Conservation (phyloP, 2,888 invertebrate genomes). For the Ferdinandea cuprea region DNA sequence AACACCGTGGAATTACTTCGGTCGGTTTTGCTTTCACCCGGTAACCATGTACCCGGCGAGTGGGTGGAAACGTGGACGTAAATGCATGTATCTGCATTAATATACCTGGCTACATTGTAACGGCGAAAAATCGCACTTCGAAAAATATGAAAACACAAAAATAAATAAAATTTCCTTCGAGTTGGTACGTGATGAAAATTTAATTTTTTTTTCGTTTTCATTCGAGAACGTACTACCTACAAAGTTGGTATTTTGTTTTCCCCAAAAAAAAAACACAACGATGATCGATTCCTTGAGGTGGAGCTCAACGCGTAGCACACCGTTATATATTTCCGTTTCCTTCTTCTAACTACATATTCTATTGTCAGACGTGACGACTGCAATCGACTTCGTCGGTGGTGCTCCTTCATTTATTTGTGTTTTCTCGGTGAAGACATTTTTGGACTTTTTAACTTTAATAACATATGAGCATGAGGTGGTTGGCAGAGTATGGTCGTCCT, state of each 20-base stretch:
- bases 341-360: too few relatives aligned
- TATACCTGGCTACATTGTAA: constrained; percentile 32
- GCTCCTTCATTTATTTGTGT: constrained; percentile 64
- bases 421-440: constrained; percentile 25
- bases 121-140: neutral
- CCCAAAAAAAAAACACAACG: too few relatives aligned
- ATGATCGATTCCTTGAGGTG: constrained; percentile 68
- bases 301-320: constrained; percentile 33
- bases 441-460: constrained; percentile 62
- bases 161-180: constrained; percentile 21
- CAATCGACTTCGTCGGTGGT: constrained; percentile 56
- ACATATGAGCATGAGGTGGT: constrained; percentile 48
- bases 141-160: constrained; percentile 6
- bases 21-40: constrained; percentile 24
- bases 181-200: constrained; percentile 62
- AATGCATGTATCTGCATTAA: constrained; percentile 17
- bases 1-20: constrained; percentile 26
- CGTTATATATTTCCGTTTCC: constrained; percentile 37
- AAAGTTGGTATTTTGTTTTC: constrained; percentile 11
- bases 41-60: neutral
- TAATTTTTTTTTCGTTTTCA: constrained; percentile 23
- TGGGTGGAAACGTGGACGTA: constrained; percentile 3
- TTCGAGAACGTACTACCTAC: too few relatives aligned
- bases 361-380: constrained; percentile 66
- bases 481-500: constrained; percentile 28